Conservation (phyloP, 1,140 invertebrate genomes). For the Nymphalis io region DNA sequence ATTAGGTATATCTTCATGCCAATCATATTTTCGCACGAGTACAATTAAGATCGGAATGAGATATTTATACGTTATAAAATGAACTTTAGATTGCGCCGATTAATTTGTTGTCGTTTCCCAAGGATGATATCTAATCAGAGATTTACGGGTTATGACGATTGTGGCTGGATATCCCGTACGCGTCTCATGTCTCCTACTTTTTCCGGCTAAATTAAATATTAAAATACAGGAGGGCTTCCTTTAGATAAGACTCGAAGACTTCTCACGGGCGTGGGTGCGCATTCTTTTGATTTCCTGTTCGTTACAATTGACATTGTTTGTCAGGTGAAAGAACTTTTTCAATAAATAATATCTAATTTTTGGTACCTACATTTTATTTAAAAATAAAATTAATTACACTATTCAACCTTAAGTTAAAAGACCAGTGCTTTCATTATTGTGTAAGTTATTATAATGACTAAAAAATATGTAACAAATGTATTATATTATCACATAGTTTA, state of each 20-base stretch:
- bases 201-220: conserved; percentile 74
- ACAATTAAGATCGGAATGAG: too few relatives aligned
- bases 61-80: background rate
- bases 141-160: conserved; percentile 67
- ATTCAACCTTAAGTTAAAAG: too few relatives aligned
- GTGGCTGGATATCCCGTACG: conserved; percentile 51
- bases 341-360: background rate
- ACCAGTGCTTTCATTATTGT: too few relatives aligned
- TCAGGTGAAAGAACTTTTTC: background rate
- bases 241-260: conserved; percentile 58
- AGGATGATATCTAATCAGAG: conserved; percentile 74
- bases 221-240: conserved; percentile 63
- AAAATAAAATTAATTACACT: too few relatives aligned
- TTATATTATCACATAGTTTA: conserved; percentile 15
- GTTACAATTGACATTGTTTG: conserved; percentile 10
- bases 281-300: conserved; percentile 24
- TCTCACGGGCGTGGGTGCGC: conserved; percentile 48
- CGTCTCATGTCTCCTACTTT: conserved; percentile 52
- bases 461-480: background rate
- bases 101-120: conserved; percentile 69
- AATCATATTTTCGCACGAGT: too few relatives aligned
- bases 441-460: too few relatives aligned
- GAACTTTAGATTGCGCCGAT: background rate
- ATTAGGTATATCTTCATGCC: too few relatives aligned
- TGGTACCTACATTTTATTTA: too few relatives aligned